Percentiles rank a stretch among this genome's conserved stretches.
These are phyloP conservation scores for Limnothrissa miodon DNA, from an alignment of 2,113 vertebrate genomes.

Conservation along the genomic window DNA sequence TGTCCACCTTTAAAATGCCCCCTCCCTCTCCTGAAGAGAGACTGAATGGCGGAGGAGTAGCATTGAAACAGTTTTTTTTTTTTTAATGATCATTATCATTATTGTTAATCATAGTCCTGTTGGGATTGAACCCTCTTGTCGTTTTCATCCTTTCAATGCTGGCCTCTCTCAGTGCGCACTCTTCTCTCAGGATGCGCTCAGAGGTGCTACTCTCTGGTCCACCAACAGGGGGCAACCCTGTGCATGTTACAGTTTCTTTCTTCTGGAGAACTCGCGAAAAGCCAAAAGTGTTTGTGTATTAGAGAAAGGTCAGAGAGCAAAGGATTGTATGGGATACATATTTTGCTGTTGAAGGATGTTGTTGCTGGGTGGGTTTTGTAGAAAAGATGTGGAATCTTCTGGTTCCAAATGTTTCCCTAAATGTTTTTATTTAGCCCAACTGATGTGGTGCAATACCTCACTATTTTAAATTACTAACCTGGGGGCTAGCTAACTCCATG, in stretches of 20 bases:
- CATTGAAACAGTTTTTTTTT: neutral
- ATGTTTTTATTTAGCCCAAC: constrained; percentile 41
- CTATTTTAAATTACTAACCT: constrained; percentile 60
- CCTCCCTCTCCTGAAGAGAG: neutral
- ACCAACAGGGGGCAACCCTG: constrained; percentile 48
- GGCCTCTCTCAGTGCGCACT: neutral
- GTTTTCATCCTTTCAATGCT: neutral
- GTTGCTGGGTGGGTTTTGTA: constrained; percentile 45
- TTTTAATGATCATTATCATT: neutral
- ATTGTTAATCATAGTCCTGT: neutral
- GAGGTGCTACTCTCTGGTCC: constrained; percentile 57
- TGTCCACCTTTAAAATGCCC: neutral
- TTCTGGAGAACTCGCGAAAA: constrained; percentile 44
- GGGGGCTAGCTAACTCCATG: constrained; percentile 45
- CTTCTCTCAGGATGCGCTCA: constrained; percentile 37
- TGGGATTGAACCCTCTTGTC: neutral
- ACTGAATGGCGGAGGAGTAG: neutral
- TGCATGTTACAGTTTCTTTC: constrained; percentile 57
- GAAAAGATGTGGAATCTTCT: constrained; percentile 50
- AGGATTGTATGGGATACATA: neutral
- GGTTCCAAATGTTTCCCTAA: constrained; percentile 42
- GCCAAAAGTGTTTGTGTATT: constrained; percentile 61
- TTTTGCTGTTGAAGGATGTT: constrained; percentile 27
- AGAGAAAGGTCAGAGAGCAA: constrained; percentile 35
- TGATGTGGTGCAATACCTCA: constrained; percentile 69